Percentiles rank a stretch among this genome's conserved stretches.
phyloP scores from a whole-genome alignment of 1,140 invertebrate species.

The Triops longicaudatus region DNA sequence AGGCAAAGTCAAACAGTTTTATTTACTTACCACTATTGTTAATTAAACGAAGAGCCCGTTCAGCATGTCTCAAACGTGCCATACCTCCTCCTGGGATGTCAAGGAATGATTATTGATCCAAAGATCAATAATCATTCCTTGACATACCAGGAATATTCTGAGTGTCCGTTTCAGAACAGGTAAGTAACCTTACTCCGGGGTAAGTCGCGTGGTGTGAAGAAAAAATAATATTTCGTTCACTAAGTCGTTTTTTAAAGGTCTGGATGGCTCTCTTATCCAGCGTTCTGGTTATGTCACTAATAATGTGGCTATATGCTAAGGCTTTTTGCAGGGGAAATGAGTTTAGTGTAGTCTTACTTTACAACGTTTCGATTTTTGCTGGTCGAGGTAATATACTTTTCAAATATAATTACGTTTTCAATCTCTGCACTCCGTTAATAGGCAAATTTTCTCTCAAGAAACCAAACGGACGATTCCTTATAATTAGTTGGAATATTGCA shows the following conservation, averaged over 20 bases:
- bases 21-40: no score
- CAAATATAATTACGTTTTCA: not conserved
- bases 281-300: not conserved
- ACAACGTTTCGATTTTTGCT: not conserved
- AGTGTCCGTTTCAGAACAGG: no score
- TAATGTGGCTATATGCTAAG: not conserved
- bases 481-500: not conserved
- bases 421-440: not conserved
- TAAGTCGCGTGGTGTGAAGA: no score
- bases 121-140: no score
- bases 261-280: not conserved
- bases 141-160: no score
- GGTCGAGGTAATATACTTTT: not conserved
- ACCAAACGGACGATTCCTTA: not conserved
- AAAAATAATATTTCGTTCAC: no score
- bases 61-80: no score
- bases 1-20: no score
- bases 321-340: not conserved
- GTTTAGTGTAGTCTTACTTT: not conserved
- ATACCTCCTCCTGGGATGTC: no score
- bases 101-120: no score
- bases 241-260: not conserved
- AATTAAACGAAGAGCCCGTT: no score
- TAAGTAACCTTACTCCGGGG: no score
- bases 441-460: not conserved